Base-by-base conservation (phyloP, 2,888 invertebrate genomes). In the Ochropleura leucogaster region DNA sequence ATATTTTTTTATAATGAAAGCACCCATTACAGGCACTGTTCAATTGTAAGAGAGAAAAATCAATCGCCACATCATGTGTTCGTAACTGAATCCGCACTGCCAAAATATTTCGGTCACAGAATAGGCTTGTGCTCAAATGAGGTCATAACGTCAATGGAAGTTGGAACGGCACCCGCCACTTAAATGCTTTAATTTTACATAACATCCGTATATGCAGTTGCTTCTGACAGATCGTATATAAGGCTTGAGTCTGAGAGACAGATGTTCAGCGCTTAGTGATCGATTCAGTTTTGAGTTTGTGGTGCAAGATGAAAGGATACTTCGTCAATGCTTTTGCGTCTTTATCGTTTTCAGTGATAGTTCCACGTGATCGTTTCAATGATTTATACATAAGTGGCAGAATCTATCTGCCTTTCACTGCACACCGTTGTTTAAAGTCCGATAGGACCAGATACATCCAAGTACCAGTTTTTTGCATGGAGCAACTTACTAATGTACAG, bases 101-200 rank as follows among this genome's bases (percentile, higher is more conserved):
- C 30, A 57, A 74, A 70, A 79, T 55, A 71, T 71, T 76, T 62
- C 10, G 40, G 72, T 79, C 68, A 70, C 86, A 88, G 89, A 91
- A 91, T 91, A 90, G 55, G 82, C 71, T 75, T 70, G 20, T 42
- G 55, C 72, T 4, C 44, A 74, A 92, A 89, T 87, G 88, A 85
- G 91, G 91, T 90, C 88, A 89, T 77, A 66, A 82, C 86, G 87
- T 90, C 90, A 85, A 89, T 89, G 87, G 81, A 83, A 71, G 84
- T 89, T 82, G 87, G 87, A 80, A 75, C 81, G 83, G 86, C 80
- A 80, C 77, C 79, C 86, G 75, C 79, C 82, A 78, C 83, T 84
- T 80, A 84, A 87, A 87, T 84, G 89, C 88, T 91, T 92, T 89
- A 90, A 92, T 92, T 92, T 91, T 90, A 88, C 88, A 89, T 90